Base-by-base conservation (phyloP, 1,140 invertebrate genomes). In the Pseudoatta argentina region DNA sequence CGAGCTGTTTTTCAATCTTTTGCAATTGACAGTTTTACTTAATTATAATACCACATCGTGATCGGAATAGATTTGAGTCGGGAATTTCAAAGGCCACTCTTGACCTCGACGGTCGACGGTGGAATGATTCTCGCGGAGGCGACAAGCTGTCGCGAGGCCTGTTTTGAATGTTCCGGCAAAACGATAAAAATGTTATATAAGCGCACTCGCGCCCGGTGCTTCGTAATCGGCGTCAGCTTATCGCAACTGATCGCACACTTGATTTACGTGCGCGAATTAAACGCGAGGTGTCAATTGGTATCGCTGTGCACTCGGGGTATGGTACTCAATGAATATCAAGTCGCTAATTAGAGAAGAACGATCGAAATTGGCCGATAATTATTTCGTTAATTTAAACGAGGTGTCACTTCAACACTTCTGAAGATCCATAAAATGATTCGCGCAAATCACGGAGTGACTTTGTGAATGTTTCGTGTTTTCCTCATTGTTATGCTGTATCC, bases 101-200 rank as follows among this genome's bases (percentile, higher is more conserved):
- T 8, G 78, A 55, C 5, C 8, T 24, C 21, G 39, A 44, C 14
- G 27, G 44, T 12, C 39, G 8, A 44, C 39, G 10, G 24, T 48
- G 16, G 55, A 63, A 53, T 4, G 39, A 44, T 53, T 16, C 14
- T 7, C 18, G 30, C 21, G 16, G 16, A 39, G 48, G 48, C 63
- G 14, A 67, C 66, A 44, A 71, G 39, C 24, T 81, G 34, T 82
- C 51, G 34, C n/a, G 78, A 81, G 51, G 21, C 6, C 30, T 30
- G 34, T 83, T 48, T n/a, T 39, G 24, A 63, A 85, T 30, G 39
- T 61, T 61, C 55, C 57, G 21, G 6, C 16, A 34, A 76, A 34
- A 51, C 71, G 57, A 85, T 76, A 76, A 76, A 71, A 85, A 83
- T 39, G 71, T 83, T 83, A 76, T 3, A 63, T 83, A 83, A 83